Conservation (phyloP, 2,113 vertebrate species). For the Grammomys surdaster region DNA sequence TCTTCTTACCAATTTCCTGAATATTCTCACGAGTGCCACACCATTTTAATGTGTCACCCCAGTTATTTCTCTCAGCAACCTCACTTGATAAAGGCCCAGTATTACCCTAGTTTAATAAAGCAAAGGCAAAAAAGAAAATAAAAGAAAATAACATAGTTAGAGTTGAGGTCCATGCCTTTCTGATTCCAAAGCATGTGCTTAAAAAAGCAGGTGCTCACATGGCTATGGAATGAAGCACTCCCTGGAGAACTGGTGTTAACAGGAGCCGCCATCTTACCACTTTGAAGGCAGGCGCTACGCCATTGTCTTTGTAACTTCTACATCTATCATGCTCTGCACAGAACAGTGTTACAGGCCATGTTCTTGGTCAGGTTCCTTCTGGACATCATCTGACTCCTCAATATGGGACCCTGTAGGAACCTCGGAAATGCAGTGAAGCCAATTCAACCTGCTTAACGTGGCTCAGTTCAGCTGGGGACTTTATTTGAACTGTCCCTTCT, state of each 20-base stretch:
- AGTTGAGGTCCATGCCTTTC: not conserved
- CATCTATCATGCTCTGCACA: not conserved
- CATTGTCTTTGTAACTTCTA: conserved; percentile 12
- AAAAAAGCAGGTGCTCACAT: not conserved
- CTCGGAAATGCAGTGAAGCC: not conserved
- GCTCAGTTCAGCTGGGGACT: not conserved
- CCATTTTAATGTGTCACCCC: not conserved
- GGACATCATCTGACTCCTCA: not conserved
- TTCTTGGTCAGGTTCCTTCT: not conserved
- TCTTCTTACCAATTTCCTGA: not conserved
- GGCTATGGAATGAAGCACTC: not conserved
- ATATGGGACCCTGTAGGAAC: not conserved
- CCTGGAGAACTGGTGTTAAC: not conserved
- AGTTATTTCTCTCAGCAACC: conserved; percentile 15
- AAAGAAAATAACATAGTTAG: not conserved
- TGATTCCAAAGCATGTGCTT: not conserved
- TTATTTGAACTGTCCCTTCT: not conserved
- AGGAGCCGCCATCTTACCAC: not conserved
- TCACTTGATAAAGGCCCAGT: not conserved
- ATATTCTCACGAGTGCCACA: not conserved
- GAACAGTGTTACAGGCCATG: not conserved
- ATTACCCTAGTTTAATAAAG: not conserved
- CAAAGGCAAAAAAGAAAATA: not conserved
- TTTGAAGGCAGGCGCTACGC: not conserved
- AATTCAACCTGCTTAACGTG: not conserved